These are phyloP conservation scores for Allobates femoralis DNA, from an alignment of 2,797 vertebrate genomes.

Conservation along the genomic window DNA sequence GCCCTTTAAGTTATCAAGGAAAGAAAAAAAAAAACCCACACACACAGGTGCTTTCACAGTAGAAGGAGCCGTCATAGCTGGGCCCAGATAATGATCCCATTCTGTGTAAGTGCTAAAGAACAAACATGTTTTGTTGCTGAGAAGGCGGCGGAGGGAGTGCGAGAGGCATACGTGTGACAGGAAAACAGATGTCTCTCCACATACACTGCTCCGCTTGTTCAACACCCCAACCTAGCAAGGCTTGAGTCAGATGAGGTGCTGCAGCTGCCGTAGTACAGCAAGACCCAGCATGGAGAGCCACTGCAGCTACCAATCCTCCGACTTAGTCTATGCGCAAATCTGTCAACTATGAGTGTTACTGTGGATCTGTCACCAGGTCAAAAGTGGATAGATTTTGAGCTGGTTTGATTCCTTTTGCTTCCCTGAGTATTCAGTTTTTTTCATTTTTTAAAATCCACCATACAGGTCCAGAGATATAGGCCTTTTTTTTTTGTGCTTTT, in stretches of 20 bases:
- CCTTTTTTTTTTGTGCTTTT: too few species aligned
- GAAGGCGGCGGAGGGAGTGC: conserved; percentile 32
- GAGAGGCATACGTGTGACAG: conserved; percentile 46
- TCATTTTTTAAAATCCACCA: too few species aligned
- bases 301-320: not conserved
- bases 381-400: too few species aligned
- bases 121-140: conserved; percentile 50
- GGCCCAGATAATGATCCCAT: conserved; percentile 15
- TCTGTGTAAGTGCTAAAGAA: conserved; percentile 29
- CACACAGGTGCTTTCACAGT: conserved; percentile 37
- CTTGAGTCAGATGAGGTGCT: not conserved
- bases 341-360: too few species aligned
- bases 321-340: too few species aligned
- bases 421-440: too few species aligned
- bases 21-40: not conserved
- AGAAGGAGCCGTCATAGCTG: conserved; percentile 29
- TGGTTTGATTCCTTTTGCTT: too few species aligned
- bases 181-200: conserved; percentile 57
- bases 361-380: too few species aligned
- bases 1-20: not conserved
- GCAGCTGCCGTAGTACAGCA: not conserved
- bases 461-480: too few species aligned
- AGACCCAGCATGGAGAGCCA: not conserved
- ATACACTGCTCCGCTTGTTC: conserved; percentile 37
- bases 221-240: not conserved